A percentile compares a stretch with the other conserved stretches of the same genome.
phyloP scores from a whole-genome alignment of 2,888 invertebrate species.

The Prosopocoilus inquinatus region DNA sequence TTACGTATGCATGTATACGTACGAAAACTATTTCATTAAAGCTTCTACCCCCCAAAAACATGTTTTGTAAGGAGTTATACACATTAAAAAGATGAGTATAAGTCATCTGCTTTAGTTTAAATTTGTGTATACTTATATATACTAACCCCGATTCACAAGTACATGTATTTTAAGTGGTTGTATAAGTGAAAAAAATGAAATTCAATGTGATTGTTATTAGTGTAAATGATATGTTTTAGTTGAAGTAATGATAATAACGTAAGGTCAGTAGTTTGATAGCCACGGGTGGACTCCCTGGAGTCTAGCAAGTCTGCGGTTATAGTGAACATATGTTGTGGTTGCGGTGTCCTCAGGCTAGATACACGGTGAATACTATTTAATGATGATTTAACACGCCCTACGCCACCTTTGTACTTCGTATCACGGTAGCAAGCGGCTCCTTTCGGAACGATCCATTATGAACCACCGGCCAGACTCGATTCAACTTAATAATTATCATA shows the following conservation, averaged over 20 bases:
- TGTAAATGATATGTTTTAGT: too few species aligned
- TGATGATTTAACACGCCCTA: slow-evolving; percentile 21
- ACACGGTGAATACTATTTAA: slow-evolving; percentile 23
- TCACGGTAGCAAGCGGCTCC: slow-evolving; percentile 18
- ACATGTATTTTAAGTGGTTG: too few species aligned
- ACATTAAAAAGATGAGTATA: too few species aligned
- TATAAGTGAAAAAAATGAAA: too few species aligned
- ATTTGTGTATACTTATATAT: too few species aligned
- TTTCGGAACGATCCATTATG: slow-evolving; percentile 16
- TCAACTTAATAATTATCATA: slow-evolving; percentile 11
- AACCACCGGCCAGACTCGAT: slow-evolving; percentile 12
- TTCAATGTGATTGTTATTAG: too few species aligned
- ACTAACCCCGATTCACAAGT: too few species aligned
- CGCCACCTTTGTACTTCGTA: slow-evolving; percentile 17
- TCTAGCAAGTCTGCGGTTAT: slow-evolving; percentile 13
- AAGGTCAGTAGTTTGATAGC: neutral
- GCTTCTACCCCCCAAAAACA: too few species aligned
- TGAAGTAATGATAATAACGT: neutral
- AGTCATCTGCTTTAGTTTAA: too few species aligned
- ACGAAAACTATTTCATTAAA: too few species aligned
- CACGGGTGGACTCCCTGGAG: neutral
- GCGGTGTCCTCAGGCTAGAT: slow-evolving; percentile 26
- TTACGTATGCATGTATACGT: too few species aligned
- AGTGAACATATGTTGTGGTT: slow-evolving; percentile 30
- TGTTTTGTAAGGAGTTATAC: too few species aligned